Evolutionary conservation across 2,113 vertebrate species (phyloP).

Genomic region (Caloenas nicobarica): DNA sequence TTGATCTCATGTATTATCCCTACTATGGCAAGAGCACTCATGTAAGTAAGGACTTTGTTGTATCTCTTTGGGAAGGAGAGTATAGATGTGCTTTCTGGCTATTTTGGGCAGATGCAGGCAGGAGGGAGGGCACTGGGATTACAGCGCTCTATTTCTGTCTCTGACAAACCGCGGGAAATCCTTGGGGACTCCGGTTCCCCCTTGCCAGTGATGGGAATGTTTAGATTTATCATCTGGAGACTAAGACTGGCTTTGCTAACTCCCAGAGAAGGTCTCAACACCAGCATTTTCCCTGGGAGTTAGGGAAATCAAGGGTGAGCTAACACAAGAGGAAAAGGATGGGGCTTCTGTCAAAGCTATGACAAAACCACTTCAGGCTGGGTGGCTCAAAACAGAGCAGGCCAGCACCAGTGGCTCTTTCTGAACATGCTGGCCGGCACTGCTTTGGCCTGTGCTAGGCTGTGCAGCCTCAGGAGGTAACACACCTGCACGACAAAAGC

Average conservation of each 20-base stretch:
- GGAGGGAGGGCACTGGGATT: not conserved
- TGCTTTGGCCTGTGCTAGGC: not conserved
- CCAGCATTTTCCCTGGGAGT: not conserved
- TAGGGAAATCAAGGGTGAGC: not conserved
- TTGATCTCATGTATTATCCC: conserved; percentile 93
- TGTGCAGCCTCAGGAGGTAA: not conserved
- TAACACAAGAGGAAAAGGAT: not conserved
- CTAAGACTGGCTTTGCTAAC: not conserved
- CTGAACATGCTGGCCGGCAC: not conserved
- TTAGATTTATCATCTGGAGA: not conserved
- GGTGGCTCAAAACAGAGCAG: not conserved
- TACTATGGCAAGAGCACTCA: conserved; percentile 95
- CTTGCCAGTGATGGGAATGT: not conserved
- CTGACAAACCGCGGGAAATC: not conserved
- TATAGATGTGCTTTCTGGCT: not conserved
- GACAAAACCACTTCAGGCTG: not conserved
- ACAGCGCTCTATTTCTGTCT: not conserved
- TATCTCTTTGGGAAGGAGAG: not conserved
- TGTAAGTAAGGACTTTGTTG: conserved; percentile 75
- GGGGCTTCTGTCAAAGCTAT: not conserved
- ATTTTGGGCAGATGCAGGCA: conserved; percentile 4
- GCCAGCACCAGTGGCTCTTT: not conserved
- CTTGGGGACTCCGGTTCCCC: not conserved
- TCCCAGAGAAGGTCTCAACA: not conserved
- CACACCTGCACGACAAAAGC: not conserved